Base-by-base conservation (phyloP, 2,888 invertebrate genomes). In the Heliconius sara region DNA sequence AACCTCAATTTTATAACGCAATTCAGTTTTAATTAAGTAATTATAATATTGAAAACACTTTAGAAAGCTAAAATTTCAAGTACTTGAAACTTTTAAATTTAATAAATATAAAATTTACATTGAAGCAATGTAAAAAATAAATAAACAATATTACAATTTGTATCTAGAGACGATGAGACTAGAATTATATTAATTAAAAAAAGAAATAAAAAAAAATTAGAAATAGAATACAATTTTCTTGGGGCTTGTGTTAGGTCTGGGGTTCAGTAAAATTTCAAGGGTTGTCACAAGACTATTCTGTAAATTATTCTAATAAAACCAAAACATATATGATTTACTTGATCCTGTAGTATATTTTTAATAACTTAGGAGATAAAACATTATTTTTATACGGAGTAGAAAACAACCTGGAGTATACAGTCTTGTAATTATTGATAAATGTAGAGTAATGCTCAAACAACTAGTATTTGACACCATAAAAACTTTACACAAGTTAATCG, bases 11-110 rank as follows among this genome's bases (percentile, higher is more conserved):
- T 16, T 60, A 74, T 71, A 74, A 47, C 57, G 74, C 52, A 78
- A 76, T 78, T 72, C 77, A 70, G 39, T 77, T 79, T 77, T 67
- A 60, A 70, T 43, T 75, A 63, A 78, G 77, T 66, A 75, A 70
- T 3, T 67, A 16, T 16, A 22, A 52, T 52, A 65, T 16, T 65
- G 19, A 27, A 27, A 65, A 65, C 25, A 52, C 52, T 52, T 65
- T 27, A 16, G 65, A 27, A 27, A 65, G 7, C 27, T 65, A 25
- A 25, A 19, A 63, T 63, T 27, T n/a, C 60, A n/a, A 60, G 10
- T 22, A 57, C 7, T 47, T 47, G 47, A 47, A 47, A 12, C 5
- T 47, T 6, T 19, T 2, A 52, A 52, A 1, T 52, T 52, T 27
- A 27, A 52, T 52, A 22, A 57, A 7, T 7, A 7, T 9, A 22